A percentile compares a stretch with the other conserved stretches of the same genome.
Evolutionary conservation across 2,888 invertebrate genomes (phyloP).

Genomic region (Callyntrura sp.): DNA sequence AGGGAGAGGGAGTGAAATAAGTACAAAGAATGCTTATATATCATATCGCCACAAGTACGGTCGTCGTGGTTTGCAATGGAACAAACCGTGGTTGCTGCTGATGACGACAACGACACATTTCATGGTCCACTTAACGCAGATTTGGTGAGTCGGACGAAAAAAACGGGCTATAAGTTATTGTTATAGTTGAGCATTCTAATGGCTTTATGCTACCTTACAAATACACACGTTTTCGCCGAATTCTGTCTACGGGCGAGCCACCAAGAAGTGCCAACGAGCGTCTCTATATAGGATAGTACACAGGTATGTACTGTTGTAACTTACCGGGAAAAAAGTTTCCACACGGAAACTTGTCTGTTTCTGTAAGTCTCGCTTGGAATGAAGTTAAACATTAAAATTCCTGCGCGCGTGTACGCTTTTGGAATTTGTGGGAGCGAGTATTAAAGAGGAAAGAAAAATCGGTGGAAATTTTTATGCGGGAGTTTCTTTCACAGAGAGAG

Average conservation of each 20-base stretch:
- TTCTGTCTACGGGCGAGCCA: not conserved
- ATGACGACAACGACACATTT: slow-evolving; percentile 47
- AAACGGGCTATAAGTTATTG: slow-evolving; percentile 20
- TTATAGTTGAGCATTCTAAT: not conserved
- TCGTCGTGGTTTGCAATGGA: not conserved
- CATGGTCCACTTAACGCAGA: slow-evolving; percentile 63
- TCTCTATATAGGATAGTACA: too few species aligned
- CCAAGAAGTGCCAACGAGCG: too few species aligned
- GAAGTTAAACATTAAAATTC: not conserved
- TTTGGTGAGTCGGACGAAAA: slow-evolving; percentile 43
- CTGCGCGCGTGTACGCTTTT: not conserved
- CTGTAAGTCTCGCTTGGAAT: not conserved
- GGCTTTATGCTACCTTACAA: slow-evolving; percentile 29
- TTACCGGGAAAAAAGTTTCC: slow-evolving; percentile 2
- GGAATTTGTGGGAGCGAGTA: not conserved
- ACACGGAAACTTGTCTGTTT: not conserved
- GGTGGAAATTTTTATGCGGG: too few species aligned
- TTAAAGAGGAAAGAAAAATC: not conserved
- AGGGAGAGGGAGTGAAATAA: too few species aligned
- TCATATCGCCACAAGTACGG: not conserved
- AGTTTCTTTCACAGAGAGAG: too few species aligned
- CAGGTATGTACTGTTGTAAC: not conserved
- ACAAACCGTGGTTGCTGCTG: not conserved
- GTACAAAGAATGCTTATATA: slow-evolving; percentile 12
- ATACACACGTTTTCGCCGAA: not conserved